Percentiles rank a stretch among this genome's conserved stretches.
These are phyloP conservation scores for Ceratotherium simum DNA, from an alignment of 2,113 vertebrate species.

Conservation along the genomic window DNA sequence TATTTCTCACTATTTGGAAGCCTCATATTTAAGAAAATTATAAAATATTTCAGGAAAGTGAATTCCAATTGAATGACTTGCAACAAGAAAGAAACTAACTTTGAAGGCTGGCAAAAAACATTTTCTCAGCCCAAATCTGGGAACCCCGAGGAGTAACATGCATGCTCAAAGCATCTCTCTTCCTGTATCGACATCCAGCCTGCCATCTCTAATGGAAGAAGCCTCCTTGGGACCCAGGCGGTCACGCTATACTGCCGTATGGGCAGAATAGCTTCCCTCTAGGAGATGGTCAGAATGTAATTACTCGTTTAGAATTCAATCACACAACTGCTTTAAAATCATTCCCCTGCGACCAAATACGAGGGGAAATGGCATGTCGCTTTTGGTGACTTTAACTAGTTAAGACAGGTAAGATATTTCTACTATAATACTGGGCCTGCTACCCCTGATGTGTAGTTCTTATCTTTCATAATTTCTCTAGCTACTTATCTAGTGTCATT, in stretches of 20 bases:
- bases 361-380: neutral
- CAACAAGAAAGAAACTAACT: neutral
- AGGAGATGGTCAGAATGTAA: neutral
- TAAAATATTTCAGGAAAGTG: neutral
- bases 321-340: neutral
- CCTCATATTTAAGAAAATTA: conserved; percentile 1
- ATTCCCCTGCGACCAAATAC: neutral
- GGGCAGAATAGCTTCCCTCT: neutral
- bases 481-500: neutral
- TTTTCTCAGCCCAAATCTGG: neutral
- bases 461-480: neutral
- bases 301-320: neutral
- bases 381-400: neutral
- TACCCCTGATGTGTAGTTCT: neutral
- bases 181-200: neutral
- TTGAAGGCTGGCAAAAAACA: neutral
- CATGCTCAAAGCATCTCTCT: neutral
- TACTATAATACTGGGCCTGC: neutral
- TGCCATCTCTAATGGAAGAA: neutral
- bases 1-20: conserved; percentile 19
- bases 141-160: neutral
- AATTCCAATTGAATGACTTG: neutral
- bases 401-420: neutral
- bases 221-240: neutral
- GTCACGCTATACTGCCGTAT: neutral